Base-by-base conservation (phyloP, 2,797 vertebrate genomes). In the Tokudaia muenninki region DNA sequence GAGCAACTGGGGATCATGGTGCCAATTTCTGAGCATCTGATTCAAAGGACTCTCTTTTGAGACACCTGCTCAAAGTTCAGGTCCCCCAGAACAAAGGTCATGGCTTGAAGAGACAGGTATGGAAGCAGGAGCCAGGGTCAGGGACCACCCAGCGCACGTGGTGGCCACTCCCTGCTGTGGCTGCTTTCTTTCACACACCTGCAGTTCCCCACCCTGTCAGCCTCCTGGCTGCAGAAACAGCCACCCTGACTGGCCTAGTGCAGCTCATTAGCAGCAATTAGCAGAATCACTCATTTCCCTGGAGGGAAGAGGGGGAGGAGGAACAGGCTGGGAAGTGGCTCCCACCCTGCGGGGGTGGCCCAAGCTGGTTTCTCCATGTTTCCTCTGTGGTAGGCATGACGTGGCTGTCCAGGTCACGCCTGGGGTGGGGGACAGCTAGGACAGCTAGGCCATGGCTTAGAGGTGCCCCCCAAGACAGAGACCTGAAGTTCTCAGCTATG, bases 211-310 rank as follows among this genome's bases (percentile, higher is more conserved):
- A 13, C 89, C 65, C 91, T 44, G 37, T 37, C 81, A 19, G 34
- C 87, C 31, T 95, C 63, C 79, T 59, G 63, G 61, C 89, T 79
- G 79, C 44, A 96, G 96, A 93, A 93, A 81, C 16, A 37, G 52
- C 61, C n/a, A 4, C 67, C 24, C 41, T 37, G 94, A 82, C 87
- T 70, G 41, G 67, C 70, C 52, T 90, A 5, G 12, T 75, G 91
- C 47, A 22, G 37, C 74, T 93, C 88, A 77, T 91, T n/a, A 89
- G 87, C 50, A 82, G 72, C 93, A 91, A 97, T 96, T 87, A 96
- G 74, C 41, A 77, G 74, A 37, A 47, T 90, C 92, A 94, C 21
- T 95, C 87, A 52, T 55, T 91, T 95, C 87, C 93, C 96, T 65
- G 65, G 82, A 95, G 74, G 94, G 86, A 34, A 57, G 92, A 87